These are phyloP conservation scores for Anabas testudineus DNA, from an alignment of 2,797 vertebrate genomes.

Conservation along the genomic window DNA sequence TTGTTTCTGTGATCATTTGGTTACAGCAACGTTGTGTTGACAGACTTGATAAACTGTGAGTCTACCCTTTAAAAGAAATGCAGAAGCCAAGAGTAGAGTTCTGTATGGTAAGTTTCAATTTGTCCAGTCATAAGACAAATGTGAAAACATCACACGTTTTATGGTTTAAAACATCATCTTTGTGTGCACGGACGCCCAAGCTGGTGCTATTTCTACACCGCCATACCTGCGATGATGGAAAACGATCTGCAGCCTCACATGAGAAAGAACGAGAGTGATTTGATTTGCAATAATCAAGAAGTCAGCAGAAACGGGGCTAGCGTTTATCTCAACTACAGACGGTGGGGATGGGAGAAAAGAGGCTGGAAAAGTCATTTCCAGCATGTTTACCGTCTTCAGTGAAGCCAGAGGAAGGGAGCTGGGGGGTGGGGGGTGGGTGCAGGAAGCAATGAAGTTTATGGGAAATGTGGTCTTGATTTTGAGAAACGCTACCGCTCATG, in stretches of 20 bases:
- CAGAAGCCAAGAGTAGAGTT: too few species aligned
- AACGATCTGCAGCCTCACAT: neutral
- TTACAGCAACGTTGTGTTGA: neutral
- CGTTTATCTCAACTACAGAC: constrained; percentile 34
- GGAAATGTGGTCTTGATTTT: constrained; percentile 72
- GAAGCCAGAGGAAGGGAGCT: constrained; percentile 46
- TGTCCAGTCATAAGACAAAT: too few species aligned
- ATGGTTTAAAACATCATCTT: neutral
- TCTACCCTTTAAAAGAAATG: neutral
- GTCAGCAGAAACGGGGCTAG: neutral
- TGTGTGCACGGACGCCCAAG: too few species aligned
- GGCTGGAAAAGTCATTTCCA: constrained; percentile 58
- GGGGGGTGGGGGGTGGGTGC: constrained; percentile 1
- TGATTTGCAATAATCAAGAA: constrained; percentile 25
- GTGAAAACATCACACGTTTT: too few species aligned
- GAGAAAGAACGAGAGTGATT: constrained; percentile 4
- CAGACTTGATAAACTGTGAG: neutral
- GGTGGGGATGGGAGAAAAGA: constrained; percentile 18
- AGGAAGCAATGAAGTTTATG: constrained; percentile 73
- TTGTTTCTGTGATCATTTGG: neutral
- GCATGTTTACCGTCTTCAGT: constrained; percentile 51
- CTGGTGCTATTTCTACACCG: neutral
- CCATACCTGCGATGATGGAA: neutral
- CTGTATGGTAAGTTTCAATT: too few species aligned
- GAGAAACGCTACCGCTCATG: constrained; percentile 51